Evolutionary conservation across 2,797 vertebrate genomes (phyloP), one percentile per base, ranked within the genome.

Genomic region (Lagocephalus sceleratus): DNA sequence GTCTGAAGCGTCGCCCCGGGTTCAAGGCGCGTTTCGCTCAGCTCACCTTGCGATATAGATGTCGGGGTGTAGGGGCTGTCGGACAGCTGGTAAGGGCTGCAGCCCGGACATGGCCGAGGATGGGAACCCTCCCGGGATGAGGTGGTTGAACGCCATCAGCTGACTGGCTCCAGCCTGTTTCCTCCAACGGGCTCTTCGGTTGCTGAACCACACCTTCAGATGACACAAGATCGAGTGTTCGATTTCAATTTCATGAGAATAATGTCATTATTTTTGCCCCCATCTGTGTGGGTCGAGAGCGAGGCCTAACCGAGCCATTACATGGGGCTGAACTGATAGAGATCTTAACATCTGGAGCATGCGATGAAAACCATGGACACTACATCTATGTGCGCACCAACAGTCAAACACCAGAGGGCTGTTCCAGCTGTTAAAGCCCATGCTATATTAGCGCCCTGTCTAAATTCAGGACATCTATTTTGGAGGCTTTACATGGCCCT

Each of bases 91-190:
- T 99, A 99, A n/a, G 0, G 95, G 88, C 5, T 96, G 94, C 78
- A 99, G 70, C 25, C 95, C 92, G 0, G 97, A 92, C 95, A 99
- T 99, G 29, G 95, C 95, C 0, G 95, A 92, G 42, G 97, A 93
- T 47, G 97, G 97, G 73, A 99, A 99, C 4, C 95, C 97, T 52
- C 97, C 96, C 2, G 97, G 97, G 81, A 99, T 98, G 84, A 99
- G 93, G 82, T 99, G 97, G 89, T 99, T 99, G 79, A 99, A 99
- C 29, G 97, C 97, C 97, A 98, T 97, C 73, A 99, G 91, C 54
- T 99, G 97, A 89, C 96, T 99, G 82, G 97, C 96, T 75, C 97
- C 97, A 55, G 97, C 97, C 87, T 99, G 97, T 58, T 99, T 99
- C 89, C 97, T 98, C 97, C 97, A 99, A 65, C 97, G 89, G 62